Evolutionary conservation across 2,888 invertebrate genomes (phyloP), one percentile per base, ranked within the genome.

Genomic region (Cynaeus angustus): DNA sequence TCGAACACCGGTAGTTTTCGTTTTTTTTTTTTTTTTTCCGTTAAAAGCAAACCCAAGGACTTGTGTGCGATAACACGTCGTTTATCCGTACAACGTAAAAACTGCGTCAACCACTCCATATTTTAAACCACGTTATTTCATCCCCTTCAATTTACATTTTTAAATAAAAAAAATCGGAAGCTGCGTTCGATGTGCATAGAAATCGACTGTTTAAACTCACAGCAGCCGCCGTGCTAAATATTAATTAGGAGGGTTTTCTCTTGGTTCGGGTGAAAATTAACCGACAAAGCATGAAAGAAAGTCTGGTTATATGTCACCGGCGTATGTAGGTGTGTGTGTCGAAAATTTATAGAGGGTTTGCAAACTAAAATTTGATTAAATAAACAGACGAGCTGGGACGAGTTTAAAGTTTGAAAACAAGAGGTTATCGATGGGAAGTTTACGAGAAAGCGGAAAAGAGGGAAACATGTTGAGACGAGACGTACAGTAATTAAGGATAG

Each of bases 141-240:
- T n/a, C 37, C 37, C 37, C 14, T 61, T 41, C 30, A 61, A 61
- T 61, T 61, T 61, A 61, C 61, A 61, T 48, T 61, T 61, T 61
- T 48, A 37, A 61, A 59, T 28, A 14, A 43, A 43, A 59, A 45
- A 59, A 59, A 59, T 28, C 12, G n/a, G 10, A n/a, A 13, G 9
- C 13, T 30, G 21, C 46, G 48, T 46, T 61, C 61, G 48, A 61
- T 61, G 28, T 14, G 62, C 50, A 50, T 62, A 52, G 50, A 62
- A 62, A 62, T 50, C 37, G 52, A 41, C 37, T 52, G 50, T 52
- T 62, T 62, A 62, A 52, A 37, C 13, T 30, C 41, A 21, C 26
- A 50, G 26, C 53, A 33, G 13, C 62, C 14, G 26, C 46, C n/a
- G 3, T 46, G 14, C 4, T 59, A 21, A 46, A 46, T 46, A 59